Evolutionary conservation across 1,140 invertebrate genomes (phyloP), one percentile per base, ranked within the genome.

Genomic region (Zaprionus kolodkinae): DNA sequence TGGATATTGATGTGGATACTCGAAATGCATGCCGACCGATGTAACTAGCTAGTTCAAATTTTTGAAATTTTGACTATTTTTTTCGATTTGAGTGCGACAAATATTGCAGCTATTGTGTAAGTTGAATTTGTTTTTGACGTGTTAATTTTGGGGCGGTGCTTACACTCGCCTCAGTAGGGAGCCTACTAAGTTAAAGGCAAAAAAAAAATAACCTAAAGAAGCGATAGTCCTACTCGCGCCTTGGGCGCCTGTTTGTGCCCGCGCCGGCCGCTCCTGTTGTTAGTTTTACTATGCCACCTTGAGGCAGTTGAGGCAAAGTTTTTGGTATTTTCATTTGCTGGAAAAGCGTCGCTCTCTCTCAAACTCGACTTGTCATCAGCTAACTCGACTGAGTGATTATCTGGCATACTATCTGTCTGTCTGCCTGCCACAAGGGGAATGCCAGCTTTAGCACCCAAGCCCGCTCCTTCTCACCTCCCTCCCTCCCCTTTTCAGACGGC

Each of bases 321-420:
- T 56, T 76, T 65, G 43, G 17, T 27, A 56, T 38, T 71, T 57
- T 60, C 48, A 71, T 76, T 72, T 76, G 67, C 60, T 63, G 21
- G 57, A 15, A 43, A 69, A 68, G 30, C 55, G 30, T 10, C 35
- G 52, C 45, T 21, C 2, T 55, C 21, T 57, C 52, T 50, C 15
- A 54, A 45, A 17, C 40, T 21, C 45, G 17, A 25, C 77, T 85
- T 85, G 81, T 80, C 81, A 83, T 85, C 81, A 69, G 57, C 33
- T 62, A 65, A 69, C 72, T 67, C 59, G 62, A 62, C 77, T 87
- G 83, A 87, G 79, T 87, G 83, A 87, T 87, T 86, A 86, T 86
- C 83, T 73, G 76, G 62, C 33, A 9, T 1, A 9, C 27, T 5
- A 1, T 21, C 5, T 33, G 30, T 33, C 66, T 77, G 83, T 15